Evolutionary conservation across 2,797 vertebrate genomes (phyloP).

Genomic region (Euthynnus affinis): DNA sequence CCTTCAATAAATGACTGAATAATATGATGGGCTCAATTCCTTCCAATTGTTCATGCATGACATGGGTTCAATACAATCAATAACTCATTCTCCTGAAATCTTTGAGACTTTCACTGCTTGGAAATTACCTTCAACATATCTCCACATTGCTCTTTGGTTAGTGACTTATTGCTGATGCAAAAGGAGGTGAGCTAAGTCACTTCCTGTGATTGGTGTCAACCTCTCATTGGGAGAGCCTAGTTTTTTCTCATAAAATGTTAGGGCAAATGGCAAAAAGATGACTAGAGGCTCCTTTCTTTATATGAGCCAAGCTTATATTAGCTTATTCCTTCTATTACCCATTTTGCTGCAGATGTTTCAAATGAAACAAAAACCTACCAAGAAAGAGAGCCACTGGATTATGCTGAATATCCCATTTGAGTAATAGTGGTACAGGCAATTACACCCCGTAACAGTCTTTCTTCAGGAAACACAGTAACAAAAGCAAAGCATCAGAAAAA

Average conservation of each 20-base stretch:
- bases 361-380: too few relatives aligned
- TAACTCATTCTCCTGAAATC: constrained; percentile 58
- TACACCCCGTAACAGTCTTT: not conserved
- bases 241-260: not conserved
- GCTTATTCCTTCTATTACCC: not conserved
- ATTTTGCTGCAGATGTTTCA: not conserved
- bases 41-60: constrained; percentile 64
- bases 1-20: constrained; percentile 57
- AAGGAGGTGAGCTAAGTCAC: not conserved
- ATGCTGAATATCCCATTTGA: not conserved
- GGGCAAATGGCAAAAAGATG: not conserved
- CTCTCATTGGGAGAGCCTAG: not conserved
- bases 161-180: not conserved
- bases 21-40: constrained; percentile 43
- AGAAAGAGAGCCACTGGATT: not conserved
- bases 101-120: constrained; percentile 10
- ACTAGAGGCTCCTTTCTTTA: not conserved
- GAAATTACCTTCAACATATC: constrained; percentile 54
- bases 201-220: constrained; percentile 11
- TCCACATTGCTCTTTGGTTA: not conserved
- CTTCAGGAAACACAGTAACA: not conserved
- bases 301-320: not conserved
- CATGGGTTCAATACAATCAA: constrained; percentile 59
- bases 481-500: not conserved
- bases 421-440: not conserved